Conservation (phyloP, 2,888 invertebrate genomes). For the Plusia festucae region DNA sequence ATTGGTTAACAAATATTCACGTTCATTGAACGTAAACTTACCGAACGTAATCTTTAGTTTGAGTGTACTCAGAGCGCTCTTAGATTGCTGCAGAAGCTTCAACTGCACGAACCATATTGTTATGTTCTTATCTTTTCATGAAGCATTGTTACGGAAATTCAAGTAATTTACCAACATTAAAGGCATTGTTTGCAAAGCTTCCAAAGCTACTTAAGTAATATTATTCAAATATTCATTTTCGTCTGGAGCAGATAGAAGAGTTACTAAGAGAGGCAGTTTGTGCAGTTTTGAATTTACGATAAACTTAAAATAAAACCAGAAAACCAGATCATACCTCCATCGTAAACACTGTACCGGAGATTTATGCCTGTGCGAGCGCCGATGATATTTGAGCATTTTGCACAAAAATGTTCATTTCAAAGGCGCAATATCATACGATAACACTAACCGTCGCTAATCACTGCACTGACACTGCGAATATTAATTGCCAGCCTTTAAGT, state of each 20-base stretch:
- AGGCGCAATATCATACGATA: conserved; percentile 62
- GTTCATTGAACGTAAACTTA: neutral
- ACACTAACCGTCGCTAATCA: conserved; percentile 64
- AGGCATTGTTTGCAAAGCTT: neutral
- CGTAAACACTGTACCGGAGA: conserved; percentile 86
- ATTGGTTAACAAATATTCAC: conserved; percentile 10
- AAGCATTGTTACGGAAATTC: neutral
- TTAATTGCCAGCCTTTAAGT: conserved; percentile 59
- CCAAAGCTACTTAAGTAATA: neutral
- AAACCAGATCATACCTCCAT: conserved; percentile 80
- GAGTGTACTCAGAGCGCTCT: conserved; percentile 1
- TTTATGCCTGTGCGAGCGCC: conserved; percentile 87
- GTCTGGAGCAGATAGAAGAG: neutral
- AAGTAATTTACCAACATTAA: neutral
- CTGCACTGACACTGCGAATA: conserved; percentile 63
- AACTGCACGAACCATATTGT: neutral
- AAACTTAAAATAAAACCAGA: conserved; percentile 2
- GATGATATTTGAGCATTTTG: conserved; percentile 89
- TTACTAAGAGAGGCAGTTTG: neutral
- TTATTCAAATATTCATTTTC: neutral
- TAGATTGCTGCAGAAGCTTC: conserved; percentile 5
- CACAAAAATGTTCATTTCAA: conserved; percentile 87
- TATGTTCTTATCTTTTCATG: neutral
- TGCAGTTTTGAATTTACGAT: neutral
- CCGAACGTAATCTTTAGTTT: neutral